Percentiles rank a stretch among this genome's conserved stretches.
phyloP scores from a whole-genome alignment of 2,797 vertebrate genomes.

The Gambelia wislizenii region DNA sequence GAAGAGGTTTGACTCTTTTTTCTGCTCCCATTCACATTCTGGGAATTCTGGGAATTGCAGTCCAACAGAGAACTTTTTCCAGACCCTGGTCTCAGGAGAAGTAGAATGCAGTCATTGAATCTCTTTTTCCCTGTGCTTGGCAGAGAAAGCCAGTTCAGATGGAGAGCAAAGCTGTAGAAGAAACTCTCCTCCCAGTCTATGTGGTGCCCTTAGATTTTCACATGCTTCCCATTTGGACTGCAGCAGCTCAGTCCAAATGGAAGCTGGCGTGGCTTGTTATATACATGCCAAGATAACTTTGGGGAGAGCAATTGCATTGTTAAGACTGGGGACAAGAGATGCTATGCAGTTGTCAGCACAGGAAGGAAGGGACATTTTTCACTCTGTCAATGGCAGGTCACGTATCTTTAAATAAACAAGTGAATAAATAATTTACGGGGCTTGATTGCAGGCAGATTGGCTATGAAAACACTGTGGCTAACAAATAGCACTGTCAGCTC shows the following conservation, averaged over 20 bases:
- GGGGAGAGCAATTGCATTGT: background rate
- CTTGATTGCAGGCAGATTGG: constrained; percentile 76
- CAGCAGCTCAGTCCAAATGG: fast-evolving
- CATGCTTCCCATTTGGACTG: background rate
- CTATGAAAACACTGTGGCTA: constrained; percentile 76
- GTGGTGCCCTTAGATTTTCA: fast-evolving
- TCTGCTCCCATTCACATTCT: background rate
- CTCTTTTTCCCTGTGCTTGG: background rate
- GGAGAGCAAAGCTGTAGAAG: fast-evolving
- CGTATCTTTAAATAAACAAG: constrained; percentile 78
- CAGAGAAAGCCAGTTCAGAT: fast-evolving
- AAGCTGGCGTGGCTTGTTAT: background rate
- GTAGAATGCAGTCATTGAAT: background rate
- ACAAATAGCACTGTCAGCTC: constrained; percentile 88
- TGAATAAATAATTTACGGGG: constrained; percentile 78
- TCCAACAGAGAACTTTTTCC: no score
- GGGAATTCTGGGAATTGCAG: fast-evolving
- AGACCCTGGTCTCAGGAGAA: background rate
- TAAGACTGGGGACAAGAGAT: constrained; percentile 40
- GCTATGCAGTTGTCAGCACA: background rate
- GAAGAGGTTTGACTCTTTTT: no score
- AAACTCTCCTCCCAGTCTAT: constrained; percentile 19
- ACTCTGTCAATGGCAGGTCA: constrained; percentile 72
- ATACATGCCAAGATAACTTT: background rate
- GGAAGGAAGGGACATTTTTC: constrained; percentile 69